Evolutionary conservation across 2,888 invertebrate genomes (phyloP).

Genomic region (Ophion ventricosus): DNA sequence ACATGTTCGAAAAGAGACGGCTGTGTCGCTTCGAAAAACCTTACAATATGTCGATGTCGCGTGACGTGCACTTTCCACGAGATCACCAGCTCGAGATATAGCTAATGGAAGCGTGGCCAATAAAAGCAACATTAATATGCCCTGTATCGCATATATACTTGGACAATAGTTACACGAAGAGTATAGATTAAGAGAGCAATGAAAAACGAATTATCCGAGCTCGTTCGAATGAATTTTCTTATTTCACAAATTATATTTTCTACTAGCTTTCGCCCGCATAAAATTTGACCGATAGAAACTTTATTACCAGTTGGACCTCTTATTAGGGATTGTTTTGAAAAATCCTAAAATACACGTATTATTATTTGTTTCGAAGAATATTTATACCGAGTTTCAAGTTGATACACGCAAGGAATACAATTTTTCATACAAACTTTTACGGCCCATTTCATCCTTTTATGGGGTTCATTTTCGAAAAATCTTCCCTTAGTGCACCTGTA

Average conservation of each 20-base stretch:
- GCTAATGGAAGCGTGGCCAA: conserved; percentile 76
- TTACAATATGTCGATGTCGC: conserved; percentile 66
- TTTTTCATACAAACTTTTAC: too few species aligned
- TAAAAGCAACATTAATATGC: conserved; percentile 72
- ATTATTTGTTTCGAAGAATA: too few species aligned
- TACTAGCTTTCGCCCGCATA: too few species aligned
- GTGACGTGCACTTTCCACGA: conserved; percentile 67
- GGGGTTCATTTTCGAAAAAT: too few species aligned
- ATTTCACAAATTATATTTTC: conserved; percentile 19
- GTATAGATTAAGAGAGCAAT: conserved; percentile 21
- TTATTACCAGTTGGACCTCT: too few species aligned
- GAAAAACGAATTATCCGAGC: conserved; percentile 5
- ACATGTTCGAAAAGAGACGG: conserved; percentile 43
- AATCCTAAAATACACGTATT: too few species aligned
- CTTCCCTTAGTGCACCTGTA: too few species aligned
- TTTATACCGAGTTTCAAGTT: too few species aligned
- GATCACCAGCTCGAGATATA: conserved; percentile 71
- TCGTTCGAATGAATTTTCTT: conserved; percentile 8
- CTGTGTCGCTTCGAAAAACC: conserved; percentile 52
- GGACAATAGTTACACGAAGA: conserved; percentile 44
- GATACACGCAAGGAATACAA: too few species aligned
- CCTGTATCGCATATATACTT: conserved; percentile 16
- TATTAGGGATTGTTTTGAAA: too few species aligned
- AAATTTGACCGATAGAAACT: too few species aligned
- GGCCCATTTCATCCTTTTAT: too few species aligned